These are phyloP conservation scores for Pegea sp. DNA, from an alignment of 23 tunicate genomes.

Conservation along the genomic window DNA sequence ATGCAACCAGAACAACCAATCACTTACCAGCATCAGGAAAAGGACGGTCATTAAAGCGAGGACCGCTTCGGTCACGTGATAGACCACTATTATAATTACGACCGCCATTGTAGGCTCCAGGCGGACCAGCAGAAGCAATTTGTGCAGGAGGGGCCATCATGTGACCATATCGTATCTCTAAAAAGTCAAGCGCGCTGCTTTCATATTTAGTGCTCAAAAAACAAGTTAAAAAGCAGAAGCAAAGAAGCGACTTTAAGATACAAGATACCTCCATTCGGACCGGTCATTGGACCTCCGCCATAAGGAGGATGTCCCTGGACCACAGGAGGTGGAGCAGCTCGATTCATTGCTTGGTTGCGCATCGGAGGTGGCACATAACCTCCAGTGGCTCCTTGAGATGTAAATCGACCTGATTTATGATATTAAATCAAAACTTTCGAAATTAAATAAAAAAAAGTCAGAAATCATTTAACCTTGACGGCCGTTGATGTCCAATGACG, in stretches of 20 bases:
- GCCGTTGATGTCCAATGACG: too few relatives aligned
- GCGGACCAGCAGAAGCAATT: constrained; percentile 47
- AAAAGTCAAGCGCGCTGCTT: too few relatives aligned
- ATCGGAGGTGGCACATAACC: constrained; percentile 82
- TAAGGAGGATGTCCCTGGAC: constrained; percentile 60
- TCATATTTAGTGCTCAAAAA: too few relatives aligned
- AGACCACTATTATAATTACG: constrained; percentile 32
- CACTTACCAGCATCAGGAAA: constrained; percentile 10
- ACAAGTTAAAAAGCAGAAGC: neutral
- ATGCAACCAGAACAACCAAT: neutral
- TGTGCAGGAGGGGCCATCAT: constrained; percentile 64
- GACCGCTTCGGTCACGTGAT: constrained; percentile 35
- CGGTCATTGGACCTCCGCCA: constrained; percentile 94
- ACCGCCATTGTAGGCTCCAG: constrained; percentile 35
- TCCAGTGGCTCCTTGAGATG: too few relatives aligned
- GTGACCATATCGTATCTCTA: constrained; percentile 51
- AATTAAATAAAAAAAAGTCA: too few relatives aligned
- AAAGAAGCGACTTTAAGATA: neutral
- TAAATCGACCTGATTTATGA: too few relatives aligned
- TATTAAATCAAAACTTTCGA: too few relatives aligned
- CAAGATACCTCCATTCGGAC: constrained; percentile 64
- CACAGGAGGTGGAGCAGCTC: constrained; percentile 32
- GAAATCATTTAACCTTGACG: too few relatives aligned
- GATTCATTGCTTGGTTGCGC: constrained; percentile 40
- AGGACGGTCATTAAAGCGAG: constrained; percentile 55